These are phyloP conservation scores for Callorhinus ursinus DNA, from an alignment of 2,113 vertebrate species.

Conservation along the genomic window DNA sequence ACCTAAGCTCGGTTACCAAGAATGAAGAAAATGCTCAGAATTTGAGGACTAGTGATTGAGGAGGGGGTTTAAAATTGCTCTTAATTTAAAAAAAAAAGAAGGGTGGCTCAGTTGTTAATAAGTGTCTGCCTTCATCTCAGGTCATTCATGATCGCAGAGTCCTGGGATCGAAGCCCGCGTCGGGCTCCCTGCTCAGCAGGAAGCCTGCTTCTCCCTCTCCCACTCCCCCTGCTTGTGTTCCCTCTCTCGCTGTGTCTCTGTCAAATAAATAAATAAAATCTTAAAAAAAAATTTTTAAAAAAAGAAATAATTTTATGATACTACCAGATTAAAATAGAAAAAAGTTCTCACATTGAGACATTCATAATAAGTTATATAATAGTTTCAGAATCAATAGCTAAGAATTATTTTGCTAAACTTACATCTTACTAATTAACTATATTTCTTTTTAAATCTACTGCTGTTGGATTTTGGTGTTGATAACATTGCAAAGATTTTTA, in stretches of 20 bases:
- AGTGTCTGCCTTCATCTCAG: no score
- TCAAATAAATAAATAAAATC: no score
- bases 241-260: no score
- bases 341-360: background rate
- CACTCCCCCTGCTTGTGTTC: no score
- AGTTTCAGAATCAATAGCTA: background rate
- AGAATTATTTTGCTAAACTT: background rate
- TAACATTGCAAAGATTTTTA: conserved; percentile 19
- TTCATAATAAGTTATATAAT: background rate
- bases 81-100: background rate
- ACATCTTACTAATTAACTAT: background rate
- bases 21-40: background rate
- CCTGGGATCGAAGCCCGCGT: no score
- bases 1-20: background rate
- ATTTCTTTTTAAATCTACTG: conserved; percentile 20
- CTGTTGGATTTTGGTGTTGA: background rate
- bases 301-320: background rate
- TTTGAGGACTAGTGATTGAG: background rate
- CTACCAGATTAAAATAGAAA: background rate
- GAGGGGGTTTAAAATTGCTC: background rate
- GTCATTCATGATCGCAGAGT: no score
- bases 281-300: background rate
- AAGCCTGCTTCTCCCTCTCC: no score
- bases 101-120: no score
- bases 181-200: no score